These are phyloP conservation scores for Sciurus vulgaris DNA, from an alignment of 2,797 vertebrate genomes.

Conservation along the genomic window DNA sequence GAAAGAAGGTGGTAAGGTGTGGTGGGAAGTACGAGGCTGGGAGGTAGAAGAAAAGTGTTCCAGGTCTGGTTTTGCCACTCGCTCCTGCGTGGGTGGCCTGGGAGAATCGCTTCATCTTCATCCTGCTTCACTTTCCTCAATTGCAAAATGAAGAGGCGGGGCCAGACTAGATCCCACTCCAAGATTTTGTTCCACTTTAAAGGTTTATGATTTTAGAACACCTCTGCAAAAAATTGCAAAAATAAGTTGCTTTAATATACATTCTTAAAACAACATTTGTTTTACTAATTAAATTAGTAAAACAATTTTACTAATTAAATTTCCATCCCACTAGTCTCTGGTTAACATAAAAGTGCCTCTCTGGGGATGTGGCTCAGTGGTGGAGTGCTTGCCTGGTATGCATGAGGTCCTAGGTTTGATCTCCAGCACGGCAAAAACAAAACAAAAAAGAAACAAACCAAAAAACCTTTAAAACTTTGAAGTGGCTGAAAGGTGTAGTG, in stretches of 20 bases:
- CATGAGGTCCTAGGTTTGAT: no score
- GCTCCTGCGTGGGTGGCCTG: constrained; percentile 61
- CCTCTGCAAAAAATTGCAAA: not conserved
- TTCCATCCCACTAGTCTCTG: not conserved
- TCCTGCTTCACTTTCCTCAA: not conserved
- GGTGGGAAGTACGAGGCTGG: not conserved
- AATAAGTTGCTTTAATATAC: not conserved
- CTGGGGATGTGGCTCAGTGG: no score
- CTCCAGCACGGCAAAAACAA: no score
- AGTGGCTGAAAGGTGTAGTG: not conserved
- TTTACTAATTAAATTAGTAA: not conserved
- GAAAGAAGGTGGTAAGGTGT: not conserved
- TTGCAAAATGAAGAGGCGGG: constrained; percentile 10
- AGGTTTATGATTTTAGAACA: not conserved
- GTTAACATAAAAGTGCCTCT: constrained; percentile 6
- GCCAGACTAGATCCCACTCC: not conserved
- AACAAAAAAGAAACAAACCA: no score
- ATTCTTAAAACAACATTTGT: not conserved
- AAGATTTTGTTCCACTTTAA: not conserved
- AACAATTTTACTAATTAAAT: not conserved
- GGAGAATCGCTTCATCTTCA: constrained; percentile 4
- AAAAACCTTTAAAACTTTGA: not conserved
- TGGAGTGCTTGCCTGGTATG: no score
- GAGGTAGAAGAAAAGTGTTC: not conserved
- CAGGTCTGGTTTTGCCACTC: constrained; percentile 32